Percentiles rank a stretch among this genome's conserved stretches.
Evolutionary conservation across 2,888 invertebrate species (phyloP).

Genomic region (Augochlorella aurata): DNA sequence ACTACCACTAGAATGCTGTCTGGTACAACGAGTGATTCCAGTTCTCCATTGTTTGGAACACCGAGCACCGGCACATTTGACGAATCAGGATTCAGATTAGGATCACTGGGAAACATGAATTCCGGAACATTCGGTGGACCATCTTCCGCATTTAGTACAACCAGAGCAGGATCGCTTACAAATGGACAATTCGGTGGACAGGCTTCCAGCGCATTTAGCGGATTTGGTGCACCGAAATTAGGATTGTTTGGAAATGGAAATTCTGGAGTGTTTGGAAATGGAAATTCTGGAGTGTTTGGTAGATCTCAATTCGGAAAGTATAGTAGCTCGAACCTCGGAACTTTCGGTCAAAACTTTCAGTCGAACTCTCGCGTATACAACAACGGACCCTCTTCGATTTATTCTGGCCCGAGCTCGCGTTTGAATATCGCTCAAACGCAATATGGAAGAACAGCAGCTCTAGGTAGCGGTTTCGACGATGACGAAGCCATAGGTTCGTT

Average conservation of each 20-base stretch:
- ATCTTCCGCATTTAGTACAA: neutral
- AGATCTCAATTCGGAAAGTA: neutral
- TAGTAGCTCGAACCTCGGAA: slow-evolving; percentile 9
- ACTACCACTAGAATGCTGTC: slow-evolving; percentile 3
- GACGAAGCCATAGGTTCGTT: slow-evolving; percentile 22
- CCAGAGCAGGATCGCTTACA: neutral
- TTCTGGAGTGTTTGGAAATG: slow-evolving; percentile 5
- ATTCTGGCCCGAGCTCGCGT: neutral
- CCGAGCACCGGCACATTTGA: neutral
- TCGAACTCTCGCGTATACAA: neutral
- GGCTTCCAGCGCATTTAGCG: neutral
- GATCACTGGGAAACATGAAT: neutral
- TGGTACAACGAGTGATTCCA: neutral
- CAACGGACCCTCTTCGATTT: slow-evolving; percentile 12
- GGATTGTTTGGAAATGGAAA: neutral
- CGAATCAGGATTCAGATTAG: neutral
- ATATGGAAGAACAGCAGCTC: neutral
- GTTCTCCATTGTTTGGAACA: neutral
- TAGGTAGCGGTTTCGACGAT: slow-evolving; percentile 20
- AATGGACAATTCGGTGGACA: neutral
- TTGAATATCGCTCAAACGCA: neutral
- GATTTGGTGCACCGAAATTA: neutral
- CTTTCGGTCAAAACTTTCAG: slow-evolving; percentile 4
- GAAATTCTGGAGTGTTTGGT: neutral
- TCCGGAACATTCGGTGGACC: neutral